A percentile compares a stretch with the other conserved stretches of the same genome.
These are phyloP conservation scores for Fragum sueziense DNA, from an alignment of 2,888 invertebrate species.

Conservation along the genomic window DNA sequence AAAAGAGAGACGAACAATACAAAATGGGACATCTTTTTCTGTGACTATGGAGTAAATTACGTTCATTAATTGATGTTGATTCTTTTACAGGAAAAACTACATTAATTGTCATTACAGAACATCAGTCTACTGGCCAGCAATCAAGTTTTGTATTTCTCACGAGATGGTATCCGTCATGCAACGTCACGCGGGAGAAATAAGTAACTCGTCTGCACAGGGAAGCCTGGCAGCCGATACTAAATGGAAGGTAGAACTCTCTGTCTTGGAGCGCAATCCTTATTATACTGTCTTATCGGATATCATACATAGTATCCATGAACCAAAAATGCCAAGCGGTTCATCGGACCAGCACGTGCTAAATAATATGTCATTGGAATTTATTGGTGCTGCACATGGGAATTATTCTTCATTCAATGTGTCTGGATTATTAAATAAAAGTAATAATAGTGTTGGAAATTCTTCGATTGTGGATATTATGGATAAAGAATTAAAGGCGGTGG, in stretches of 20 bases:
- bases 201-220: slow-evolving; percentile 31
- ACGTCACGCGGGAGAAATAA: slow-evolving; percentile 29
- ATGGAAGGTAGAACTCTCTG: slow-evolving; percentile 46
- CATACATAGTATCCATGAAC: slow-evolving; percentile 27
- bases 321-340: slow-evolving; percentile 43
- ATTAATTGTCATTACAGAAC: not conserved
- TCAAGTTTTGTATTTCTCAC: not conserved
- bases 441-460: not conserved
- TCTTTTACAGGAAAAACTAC: slow-evolving; percentile 15
- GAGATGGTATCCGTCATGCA: slow-evolving; percentile 23
- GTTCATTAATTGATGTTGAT: slow-evolving; percentile 16
- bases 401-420: slow-evolving; percentile 2
- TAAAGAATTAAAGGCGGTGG: slow-evolving; percentile 28
- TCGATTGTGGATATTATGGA: not conserved
- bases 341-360: slow-evolving; percentile 12
- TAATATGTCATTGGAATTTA: slow-evolving; percentile 21
- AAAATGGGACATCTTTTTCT: too few relatives aligned
- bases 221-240: slow-evolving; percentile 28
- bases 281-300: slow-evolving; percentile 54
- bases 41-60: not conserved
- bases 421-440: slow-evolving; percentile 1
- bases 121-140: slow-evolving; percentile 5
- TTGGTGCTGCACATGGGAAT: not conserved
- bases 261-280: slow-evolving; percentile 41
- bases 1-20: too few relatives aligned